Evolutionary conservation across 1,140 invertebrate genomes (phyloP).

Genomic region (Artemia franciscana): DNA sequence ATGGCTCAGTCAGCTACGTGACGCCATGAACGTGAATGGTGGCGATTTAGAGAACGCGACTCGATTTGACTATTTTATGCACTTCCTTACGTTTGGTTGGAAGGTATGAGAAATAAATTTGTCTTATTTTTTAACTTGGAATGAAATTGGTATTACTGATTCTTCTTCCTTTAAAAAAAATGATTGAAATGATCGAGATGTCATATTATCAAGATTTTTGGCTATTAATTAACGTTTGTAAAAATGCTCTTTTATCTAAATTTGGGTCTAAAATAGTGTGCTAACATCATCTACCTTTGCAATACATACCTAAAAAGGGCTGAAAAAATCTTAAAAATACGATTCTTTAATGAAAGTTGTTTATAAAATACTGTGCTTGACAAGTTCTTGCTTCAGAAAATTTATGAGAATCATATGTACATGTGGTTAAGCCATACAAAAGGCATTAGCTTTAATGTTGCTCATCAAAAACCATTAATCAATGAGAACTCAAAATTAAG

Average conservation of each 20-base stretch:
- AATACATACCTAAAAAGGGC: too few relatives aligned
- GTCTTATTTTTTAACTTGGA: neutral
- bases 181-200: too few relatives aligned
- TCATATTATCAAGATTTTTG: neutral
- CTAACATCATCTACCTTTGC: neutral
- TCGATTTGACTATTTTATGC: slow-evolving; percentile 32
- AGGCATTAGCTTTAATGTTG: too few relatives aligned
- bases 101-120: too few relatives aligned
- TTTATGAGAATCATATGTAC: too few relatives aligned
- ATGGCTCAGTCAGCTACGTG: slow-evolving; percentile 30
- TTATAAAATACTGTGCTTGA: too few relatives aligned
- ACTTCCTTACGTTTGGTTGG: slow-evolving; percentile 42
- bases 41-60: slow-evolving; percentile 33
- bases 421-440: too few relatives aligned
- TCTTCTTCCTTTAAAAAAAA: neutral
- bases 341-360: too few relatives aligned
- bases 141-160: neutral
- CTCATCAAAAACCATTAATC: too few relatives aligned
- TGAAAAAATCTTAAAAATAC: too few relatives aligned
- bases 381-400: too few relatives aligned
- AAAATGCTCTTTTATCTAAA: neutral
- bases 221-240: neutral
- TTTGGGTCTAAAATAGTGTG: neutral
- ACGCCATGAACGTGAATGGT: slow-evolving; percentile 37
- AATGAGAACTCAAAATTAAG: too few relatives aligned